Evolutionary conservation across 2,797 vertebrate genomes (phyloP).

Genomic region (Staurois parvus): DNA sequence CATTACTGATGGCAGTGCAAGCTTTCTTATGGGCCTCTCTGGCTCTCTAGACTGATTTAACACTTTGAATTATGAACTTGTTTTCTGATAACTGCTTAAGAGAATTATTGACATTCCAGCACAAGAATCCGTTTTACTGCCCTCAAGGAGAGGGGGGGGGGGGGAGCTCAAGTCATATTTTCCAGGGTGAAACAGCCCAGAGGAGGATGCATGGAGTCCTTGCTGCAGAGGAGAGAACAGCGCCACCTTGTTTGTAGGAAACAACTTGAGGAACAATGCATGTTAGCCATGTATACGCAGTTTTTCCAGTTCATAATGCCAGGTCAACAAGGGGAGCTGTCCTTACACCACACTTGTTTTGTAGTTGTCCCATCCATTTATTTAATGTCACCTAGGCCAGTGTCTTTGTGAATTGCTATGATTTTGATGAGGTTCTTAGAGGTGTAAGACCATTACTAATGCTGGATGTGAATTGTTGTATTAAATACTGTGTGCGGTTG

Average conservation of each 20-base stretch:
- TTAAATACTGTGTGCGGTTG: too few species aligned
- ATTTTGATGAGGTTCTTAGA: too few species aligned
- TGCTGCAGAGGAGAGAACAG: conserved; percentile 73
- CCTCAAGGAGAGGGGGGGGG: conserved; percentile 59
- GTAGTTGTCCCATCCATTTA: too few species aligned
- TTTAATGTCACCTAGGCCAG: too few species aligned
- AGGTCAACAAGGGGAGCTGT: background rate
- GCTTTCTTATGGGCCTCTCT: background rate
- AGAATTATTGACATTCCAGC: conserved; percentile 29
- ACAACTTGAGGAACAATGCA: conserved; percentile 22
- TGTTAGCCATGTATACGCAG: background rate
- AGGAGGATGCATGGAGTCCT: conserved; percentile 33
- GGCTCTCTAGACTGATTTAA: background rate
- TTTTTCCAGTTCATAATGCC: background rate
- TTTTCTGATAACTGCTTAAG: conserved; percentile 6
- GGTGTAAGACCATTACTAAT: too few species aligned
- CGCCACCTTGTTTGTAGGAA: conserved; percentile 76
- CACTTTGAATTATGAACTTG: background rate
- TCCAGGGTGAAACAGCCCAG: background rate
- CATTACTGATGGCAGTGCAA: background rate
- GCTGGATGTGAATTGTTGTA: too few species aligned
- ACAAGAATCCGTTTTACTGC: conserved; percentile 1
- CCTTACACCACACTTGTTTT: too few species aligned
- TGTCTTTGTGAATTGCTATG: too few species aligned
- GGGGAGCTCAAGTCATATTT: conserved; percentile 40